phyloP scores from a whole-genome alignment of 2,888 invertebrate genomes.

The Himalopsyche tibetana region DNA sequence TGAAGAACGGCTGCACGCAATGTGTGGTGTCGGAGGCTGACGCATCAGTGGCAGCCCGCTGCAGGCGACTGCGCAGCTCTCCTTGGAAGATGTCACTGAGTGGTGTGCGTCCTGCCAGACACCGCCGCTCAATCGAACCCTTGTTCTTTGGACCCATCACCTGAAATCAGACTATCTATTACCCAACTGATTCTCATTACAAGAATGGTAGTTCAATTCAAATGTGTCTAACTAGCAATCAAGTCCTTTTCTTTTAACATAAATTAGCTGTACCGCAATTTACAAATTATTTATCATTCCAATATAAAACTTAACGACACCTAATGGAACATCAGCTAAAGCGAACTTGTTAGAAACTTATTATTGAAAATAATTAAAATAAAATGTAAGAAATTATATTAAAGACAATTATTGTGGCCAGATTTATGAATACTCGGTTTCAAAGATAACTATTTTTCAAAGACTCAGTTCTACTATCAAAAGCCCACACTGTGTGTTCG shows the following conservation, averaged over 20 bases:
- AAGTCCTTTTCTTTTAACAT: too few species aligned
- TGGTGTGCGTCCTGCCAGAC: conserved; percentile 89
- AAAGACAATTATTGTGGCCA: too few species aligned
- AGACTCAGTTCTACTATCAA: conserved; percentile 61
- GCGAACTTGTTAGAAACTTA: too few species aligned
- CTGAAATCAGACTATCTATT: conserved; percentile 69
- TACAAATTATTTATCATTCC: too few species aligned
- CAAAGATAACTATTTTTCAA: neutral
- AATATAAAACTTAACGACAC: too few species aligned
- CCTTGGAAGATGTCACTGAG: conserved; percentile 96
- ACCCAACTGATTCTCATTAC: neutral
- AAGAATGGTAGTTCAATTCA: too few species aligned
- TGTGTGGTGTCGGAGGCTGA: conserved; percentile 84
- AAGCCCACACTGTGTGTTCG: conserved; percentile 52
- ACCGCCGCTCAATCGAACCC: conserved; percentile 90
- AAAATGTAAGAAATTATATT: too few species aligned
- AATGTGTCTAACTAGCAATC: too few species aligned
- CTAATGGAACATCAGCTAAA: too few species aligned
- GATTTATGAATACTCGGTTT: too few species aligned
- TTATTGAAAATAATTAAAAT: too few species aligned
- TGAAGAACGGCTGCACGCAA: conserved; percentile 96
- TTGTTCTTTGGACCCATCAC: conserved; percentile 92
- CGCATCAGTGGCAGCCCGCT: conserved; percentile 76
- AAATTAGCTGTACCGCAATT: too few species aligned
- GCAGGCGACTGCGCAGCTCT: conserved; percentile 89